A percentile compares a stretch with the other conserved stretches of the same genome.
Evolutionary conservation across 2,113 vertebrate genomes (phyloP).

Genomic region (Thymallus thymallus): DNA sequence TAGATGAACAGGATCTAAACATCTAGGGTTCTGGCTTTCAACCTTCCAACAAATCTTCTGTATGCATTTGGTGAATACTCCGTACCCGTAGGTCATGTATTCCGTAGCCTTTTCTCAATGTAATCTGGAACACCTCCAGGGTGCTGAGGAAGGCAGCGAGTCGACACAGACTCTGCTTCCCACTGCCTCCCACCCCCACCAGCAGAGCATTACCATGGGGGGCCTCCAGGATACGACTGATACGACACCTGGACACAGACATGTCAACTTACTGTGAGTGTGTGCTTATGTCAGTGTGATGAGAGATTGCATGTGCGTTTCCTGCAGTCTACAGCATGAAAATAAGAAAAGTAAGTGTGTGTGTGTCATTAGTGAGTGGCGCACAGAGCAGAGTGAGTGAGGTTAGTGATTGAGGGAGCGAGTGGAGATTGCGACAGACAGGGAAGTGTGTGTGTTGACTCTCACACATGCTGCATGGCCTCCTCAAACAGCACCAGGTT

Average conservation of each 20-base stretch:
- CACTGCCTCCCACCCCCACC: slow-evolving; percentile 74
- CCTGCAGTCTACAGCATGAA: not conserved
- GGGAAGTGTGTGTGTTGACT: not conserved
- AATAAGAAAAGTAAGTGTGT: not conserved
- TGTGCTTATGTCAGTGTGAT: not conserved
- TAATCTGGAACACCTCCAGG: slow-evolving; percentile 78
- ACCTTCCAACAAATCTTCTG: no score
- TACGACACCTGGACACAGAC: slow-evolving; percentile 64
- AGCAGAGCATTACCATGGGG: slow-evolving; percentile 75
- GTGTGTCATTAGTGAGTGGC: not conserved
- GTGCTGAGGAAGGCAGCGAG: slow-evolving; percentile 73
- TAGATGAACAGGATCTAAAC: not conserved
- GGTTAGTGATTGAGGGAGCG: no score
- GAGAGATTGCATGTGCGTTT: not conserved
- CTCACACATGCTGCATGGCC: slow-evolving; percentile 69
- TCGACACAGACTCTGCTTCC: slow-evolving; percentile 74
- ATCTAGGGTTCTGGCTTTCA: not conserved
- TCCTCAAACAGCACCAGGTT: slow-evolving; percentile 75
- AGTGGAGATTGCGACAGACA: no score
- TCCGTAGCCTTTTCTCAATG: slow-evolving; percentile 74
- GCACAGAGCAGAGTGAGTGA: no score
- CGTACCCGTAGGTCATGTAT: slow-evolving; percentile 76
- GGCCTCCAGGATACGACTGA: slow-evolving; percentile 77
- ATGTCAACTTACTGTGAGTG: not conserved
- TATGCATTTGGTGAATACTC: not conserved